Base-by-base conservation (phyloP, 2,888 invertebrate genomes). In the Trachelus tabidus region DNA sequence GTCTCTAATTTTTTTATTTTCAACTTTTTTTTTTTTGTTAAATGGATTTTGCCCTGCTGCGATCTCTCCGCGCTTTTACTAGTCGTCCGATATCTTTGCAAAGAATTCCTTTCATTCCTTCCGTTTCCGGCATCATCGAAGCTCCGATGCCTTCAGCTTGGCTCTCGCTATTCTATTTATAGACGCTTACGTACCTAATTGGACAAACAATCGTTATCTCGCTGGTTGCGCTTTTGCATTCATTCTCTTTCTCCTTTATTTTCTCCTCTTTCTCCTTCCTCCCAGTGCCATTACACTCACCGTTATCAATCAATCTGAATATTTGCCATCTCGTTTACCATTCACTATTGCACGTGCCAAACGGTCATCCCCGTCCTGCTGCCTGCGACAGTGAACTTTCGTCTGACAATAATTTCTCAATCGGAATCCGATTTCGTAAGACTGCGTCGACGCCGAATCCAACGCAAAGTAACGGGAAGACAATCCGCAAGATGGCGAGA, bases 141-240 rank as follows among this genome's bases (percentile, higher is more conserved):
- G 31, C 31, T 33, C 31, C 71, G 15, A 31, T 12, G 23, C 56
- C 34, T 75, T 75, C 33, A 9, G 31, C 23, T 68, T 40, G 56
- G 75, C 31, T 30, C 75, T 30, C 75, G n/a, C 12, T 68, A 68
- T 68, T 68, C 69, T 75, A 75, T 68, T 68, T 75, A 75, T 75
- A 68, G 75, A 75, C 33, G 23, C 68, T 74, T 68, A 33, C 68
- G 75, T 75, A 56, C 56, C 23, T 56, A 75, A 75, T 75, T 75
- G 75, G 75, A 75, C 75, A 75, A 75, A 75, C 75, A 75, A 75
- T 75, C 75, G 68, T 75, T 75, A 75, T 68, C 37, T 69, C 68
- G 34, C 68, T 56, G 75, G 40, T 77, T 79, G 31, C 76, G 34
- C 75, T 74, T 74, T 75, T 33, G 68, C 31, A 37, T 56, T 75